Evolutionary conservation across 2,113 vertebrate genomes (phyloP), one percentile per base, ranked within the genome.

Genomic region (Willisornis vidua): DNA sequence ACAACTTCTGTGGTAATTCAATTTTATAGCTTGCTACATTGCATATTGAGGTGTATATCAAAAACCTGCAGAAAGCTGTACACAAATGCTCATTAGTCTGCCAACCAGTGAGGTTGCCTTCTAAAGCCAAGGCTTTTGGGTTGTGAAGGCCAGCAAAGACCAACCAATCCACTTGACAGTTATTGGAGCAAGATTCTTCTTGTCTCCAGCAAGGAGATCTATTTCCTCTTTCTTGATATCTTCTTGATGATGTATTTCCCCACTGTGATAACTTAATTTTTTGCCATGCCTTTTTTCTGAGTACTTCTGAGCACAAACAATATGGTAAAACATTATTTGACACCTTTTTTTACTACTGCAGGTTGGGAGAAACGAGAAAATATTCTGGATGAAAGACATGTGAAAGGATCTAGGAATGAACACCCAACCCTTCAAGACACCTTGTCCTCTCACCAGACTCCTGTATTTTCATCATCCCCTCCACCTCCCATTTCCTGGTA

Each of bases 401-500:
- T 24, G 37, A 88, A 93, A 33, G 16, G 16, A 57, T 19, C 58
- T n/a, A 31, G 28, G 24, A 61, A 51, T 41, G 45, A 52, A 26
- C 46, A 54, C 8, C 2, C 26, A 48, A 43, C 3, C 14, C n/a
- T n/a, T n/a, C 57, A 79, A 55, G 52, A 43, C 0, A 82, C 2
- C 13, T 5, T 9, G 17, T 41, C 37, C 58, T 58, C 37, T 49
- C 20, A 49, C 23, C n/a, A 73, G 15, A 46, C 7, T 66, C 37
- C 15, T 20, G 0, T 23, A 24, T 19, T 66, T 57, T 83, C 29
- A 65, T 61, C 6, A 46, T 2, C 6, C 67, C 13, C 16, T 6
- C 22, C 12, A 7, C 5, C 1, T 1, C 3, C 3, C 2, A 3
- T 18, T 46, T 23, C 48, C 26, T 57, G 31, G 6, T 33, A 66